Evolutionary conservation across 2,888 invertebrate genomes (phyloP).

Genomic region (Flexamia atlantica): DNA sequence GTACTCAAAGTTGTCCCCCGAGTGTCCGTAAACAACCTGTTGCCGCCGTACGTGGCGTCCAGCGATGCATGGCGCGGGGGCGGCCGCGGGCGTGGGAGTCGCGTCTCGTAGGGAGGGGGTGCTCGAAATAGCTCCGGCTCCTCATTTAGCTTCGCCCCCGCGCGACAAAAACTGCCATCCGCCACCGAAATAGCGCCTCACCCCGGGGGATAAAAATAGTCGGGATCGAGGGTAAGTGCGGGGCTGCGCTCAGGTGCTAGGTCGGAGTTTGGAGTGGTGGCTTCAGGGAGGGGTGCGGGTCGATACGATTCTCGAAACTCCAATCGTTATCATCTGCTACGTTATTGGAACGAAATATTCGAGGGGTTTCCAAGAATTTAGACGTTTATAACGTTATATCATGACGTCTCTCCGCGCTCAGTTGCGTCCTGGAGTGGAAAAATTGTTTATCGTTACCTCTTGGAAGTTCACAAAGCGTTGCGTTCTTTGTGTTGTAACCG

Average conservation of each 20-base stretch:
- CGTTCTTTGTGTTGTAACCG: no score
- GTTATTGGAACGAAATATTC: no score
- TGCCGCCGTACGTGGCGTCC: background rate
- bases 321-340: background rate
- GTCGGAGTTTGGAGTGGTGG: background rate
- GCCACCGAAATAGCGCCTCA: slow-evolving; percentile 42
- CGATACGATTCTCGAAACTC: slow-evolving; percentile 46
- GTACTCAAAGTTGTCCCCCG: no score
- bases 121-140: slow-evolving; percentile 36
- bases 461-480: no score
- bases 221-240: slow-evolving; percentile 27
- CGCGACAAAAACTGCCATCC: slow-evolving; percentile 42
- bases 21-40: slow-evolving; percentile 11
- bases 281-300: background rate
- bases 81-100: slow-evolving; percentile 19
- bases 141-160: slow-evolving; percentile 49
- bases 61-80: background rate
- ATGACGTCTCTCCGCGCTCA: no score
- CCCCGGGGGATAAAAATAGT: slow-evolving; percentile 44
- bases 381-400: no score
- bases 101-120: no score
- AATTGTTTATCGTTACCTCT: no score
- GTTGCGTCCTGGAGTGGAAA: no score
- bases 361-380: no score
- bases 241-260: slow-evolving; percentile 3